phyloP scores from a whole-genome alignment of 1,140 invertebrate species.

The Papilio dardanus region DNA sequence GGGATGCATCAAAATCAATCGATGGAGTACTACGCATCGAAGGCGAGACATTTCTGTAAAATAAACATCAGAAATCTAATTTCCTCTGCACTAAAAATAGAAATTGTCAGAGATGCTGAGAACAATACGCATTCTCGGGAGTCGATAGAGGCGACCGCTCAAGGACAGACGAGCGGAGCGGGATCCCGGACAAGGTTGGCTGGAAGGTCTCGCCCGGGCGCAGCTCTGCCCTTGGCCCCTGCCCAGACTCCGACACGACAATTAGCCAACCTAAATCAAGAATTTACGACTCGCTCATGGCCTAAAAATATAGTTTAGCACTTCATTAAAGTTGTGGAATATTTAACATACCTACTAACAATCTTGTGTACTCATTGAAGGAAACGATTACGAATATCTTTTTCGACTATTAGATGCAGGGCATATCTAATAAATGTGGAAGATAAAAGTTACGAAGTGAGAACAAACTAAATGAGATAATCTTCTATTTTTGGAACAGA shows the following conservation, averaged over 20 bases:
- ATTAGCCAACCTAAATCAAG: conserved; percentile 13
- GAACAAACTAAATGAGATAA: not conserved
- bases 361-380: no score
- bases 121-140: conserved; percentile 17
- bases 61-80: not conserved
- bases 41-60: not conserved
- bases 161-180: conserved; percentile 51
- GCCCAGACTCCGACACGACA: conserved; percentile 22
- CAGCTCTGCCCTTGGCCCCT: conserved; percentile 61
- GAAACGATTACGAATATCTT: no score
- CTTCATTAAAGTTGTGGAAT: not conserved
- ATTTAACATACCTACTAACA: not conserved
- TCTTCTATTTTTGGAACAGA: not conserved
- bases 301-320: not conserved
- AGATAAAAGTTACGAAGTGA: no score
- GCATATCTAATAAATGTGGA: not conserved
- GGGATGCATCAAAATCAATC: not conserved
- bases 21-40: not conserved
- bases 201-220: conserved; percentile 58
- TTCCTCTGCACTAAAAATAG: not conserved
- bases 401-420: not conserved
- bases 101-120: not conserved
- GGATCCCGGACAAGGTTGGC: conserved; percentile 54
- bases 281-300: not conserved
- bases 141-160: conserved; percentile 38